Base-by-base conservation (phyloP, 2,113 vertebrate genomes). In the Quiscalus mexicanus region DNA sequence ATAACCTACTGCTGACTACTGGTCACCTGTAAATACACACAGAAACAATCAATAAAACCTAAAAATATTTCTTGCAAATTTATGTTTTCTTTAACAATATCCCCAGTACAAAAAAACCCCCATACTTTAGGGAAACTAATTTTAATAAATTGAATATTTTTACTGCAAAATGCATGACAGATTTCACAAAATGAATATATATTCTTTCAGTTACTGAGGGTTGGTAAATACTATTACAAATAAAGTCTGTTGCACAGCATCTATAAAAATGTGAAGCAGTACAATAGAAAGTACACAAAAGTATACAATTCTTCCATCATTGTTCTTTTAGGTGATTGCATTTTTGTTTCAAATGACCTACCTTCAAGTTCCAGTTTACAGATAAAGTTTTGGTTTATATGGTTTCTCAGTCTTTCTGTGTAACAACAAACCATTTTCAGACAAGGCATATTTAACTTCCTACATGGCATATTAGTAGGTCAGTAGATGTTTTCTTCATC, bases 261-360 rank as follows among this genome's bases (percentile, higher is more conserved):
- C 70, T 62, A 5, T 37, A 70, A 59, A 70, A 74, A 67, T 5
- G 6, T 39, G 21, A 84, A 77, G 20, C 14, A 91, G 35, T 49
- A 67, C 23, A 92, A 65, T 25, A 84, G 5, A 14, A 89, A 55
- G 19, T 55, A 90, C 42, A 93, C 58, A 75, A 93, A 93, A 76
- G 41, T 53, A 49, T 42, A 56, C 24, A 75, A 85, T 94, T 96
- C 67, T 77, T 77, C 47, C 79, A 79, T 76, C 50, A 96, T 39
- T 19, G 44, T 62, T 75, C 45, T 83, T 68, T 87, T 69, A 81
- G 10, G 35, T 95, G 39, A 86, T 83, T 89, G 55, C 85, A 89
- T 88, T 89, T 97, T 92, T 92, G 37, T 96, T 96, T 94, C 41
- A 50, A 87, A 90, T 64, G 0, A 55, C 39, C 11, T 77, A 47